phyloP scores from a whole-genome alignment of 2,888 invertebrate genomes.

The Chirona hameri region DNA sequence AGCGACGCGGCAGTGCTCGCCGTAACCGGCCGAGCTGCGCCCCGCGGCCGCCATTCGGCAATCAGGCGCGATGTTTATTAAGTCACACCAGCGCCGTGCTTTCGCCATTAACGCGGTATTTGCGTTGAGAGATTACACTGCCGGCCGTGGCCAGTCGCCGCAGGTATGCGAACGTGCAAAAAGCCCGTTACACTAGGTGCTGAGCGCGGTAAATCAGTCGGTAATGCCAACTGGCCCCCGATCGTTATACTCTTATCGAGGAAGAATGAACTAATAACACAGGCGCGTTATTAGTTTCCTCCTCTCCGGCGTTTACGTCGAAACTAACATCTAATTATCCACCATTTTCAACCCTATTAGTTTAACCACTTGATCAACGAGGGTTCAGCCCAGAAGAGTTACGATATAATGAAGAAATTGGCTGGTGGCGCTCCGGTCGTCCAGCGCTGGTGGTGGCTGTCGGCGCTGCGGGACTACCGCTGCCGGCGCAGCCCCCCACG shows the following conservation, averaged over 20 bases:
- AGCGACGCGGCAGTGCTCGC: not conserved
- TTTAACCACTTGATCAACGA: slow-evolving; percentile 29
- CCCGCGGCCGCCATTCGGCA: not conserved
- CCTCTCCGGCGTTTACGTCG: slow-evolving; percentile 10
- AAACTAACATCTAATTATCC: slow-evolving; percentile 26
- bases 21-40: not conserved
- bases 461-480: too few relatives aligned
- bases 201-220: not conserved
- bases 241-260: not conserved
- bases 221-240: not conserved
- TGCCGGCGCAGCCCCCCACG: not conserved
- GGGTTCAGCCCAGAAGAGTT: slow-evolving; percentile 6
- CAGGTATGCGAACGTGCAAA: slow-evolving; percentile 1
- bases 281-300: slow-evolving; percentile 25
- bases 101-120: not conserved
- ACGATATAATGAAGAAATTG: slow-evolving; percentile 13
- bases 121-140: slow-evolving; percentile 3
- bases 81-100: not conserved
- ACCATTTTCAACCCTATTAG: slow-evolving; percentile 26
- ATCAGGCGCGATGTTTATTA: not conserved
- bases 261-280: slow-evolving; percentile 13
- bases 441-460: not conserved
- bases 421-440: not conserved
- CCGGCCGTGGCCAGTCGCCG: not conserved
- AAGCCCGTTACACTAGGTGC: not conserved